Evolutionary conservation across 2,888 invertebrate genomes (phyloP).

Genomic region (Dascillus cervinus): DNA sequence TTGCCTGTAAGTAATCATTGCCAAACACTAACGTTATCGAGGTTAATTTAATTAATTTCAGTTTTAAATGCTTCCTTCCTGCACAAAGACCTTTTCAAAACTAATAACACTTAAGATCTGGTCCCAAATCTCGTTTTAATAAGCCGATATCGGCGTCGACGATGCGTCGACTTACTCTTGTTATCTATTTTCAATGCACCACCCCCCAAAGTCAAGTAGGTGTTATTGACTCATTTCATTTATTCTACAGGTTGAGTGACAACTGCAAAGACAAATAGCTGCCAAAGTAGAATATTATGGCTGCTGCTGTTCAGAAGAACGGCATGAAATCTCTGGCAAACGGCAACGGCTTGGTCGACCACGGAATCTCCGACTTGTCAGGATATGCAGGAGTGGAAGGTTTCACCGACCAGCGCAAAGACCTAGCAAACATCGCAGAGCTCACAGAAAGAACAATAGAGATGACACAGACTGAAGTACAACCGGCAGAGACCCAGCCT

Average conservation of each 20-base stretch:
- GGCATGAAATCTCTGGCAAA: constrained; percentile 69
- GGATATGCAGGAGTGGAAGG: constrained; percentile 25
- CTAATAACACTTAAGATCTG: too few species aligned
- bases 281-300: constrained; percentile 47
- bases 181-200: constrained; percentile 3
- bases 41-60: constrained; percentile 19
- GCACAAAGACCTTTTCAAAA: too few species aligned
- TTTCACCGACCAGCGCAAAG: constrained; percentile 8
- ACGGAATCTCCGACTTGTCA: constrained; percentile 37
- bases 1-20: too few species aligned
- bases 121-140: too few species aligned
- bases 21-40: constrained; percentile 11
- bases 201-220: constrained; percentile 8
- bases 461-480: constrained; percentile 31
- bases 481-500: constrained; percentile 54
- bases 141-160: too few species aligned
- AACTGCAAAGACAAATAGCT: constrained; percentile 1
- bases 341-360: constrained; percentile 44
- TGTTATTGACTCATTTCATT: constrained; percentile 13
- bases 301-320: constrained; percentile 77
- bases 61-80: constrained; percentile 18
- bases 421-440: constrained; percentile 22
- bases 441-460: constrained; percentile 13
- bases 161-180: too few species aligned
- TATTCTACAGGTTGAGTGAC: constrained; percentile 9